These are phyloP conservation scores for Drosophila pallidifrons DNA, from an alignment of 1,140 invertebrate species.

Conservation along the genomic window DNA sequence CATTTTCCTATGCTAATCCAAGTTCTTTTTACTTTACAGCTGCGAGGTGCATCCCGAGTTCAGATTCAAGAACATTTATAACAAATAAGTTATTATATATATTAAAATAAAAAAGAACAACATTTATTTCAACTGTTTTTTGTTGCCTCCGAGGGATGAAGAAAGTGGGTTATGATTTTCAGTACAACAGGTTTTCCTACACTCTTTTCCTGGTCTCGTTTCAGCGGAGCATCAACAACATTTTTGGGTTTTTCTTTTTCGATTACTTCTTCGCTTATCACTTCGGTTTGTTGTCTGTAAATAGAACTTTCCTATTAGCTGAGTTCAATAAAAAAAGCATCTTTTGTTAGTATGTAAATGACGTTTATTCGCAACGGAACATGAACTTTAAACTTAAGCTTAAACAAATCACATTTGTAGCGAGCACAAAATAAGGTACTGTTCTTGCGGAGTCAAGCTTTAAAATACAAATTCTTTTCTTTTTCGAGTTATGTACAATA, in stretches of 20 bases:
- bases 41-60: conserved; percentile 89
- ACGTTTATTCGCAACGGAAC: conserved; percentile 68
- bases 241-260: conserved; percentile 32
- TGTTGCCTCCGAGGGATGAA: conserved; percentile 55
- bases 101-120: not conserved
- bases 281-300: conserved; percentile 27
- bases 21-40: conserved; percentile 85
- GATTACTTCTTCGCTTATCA: conserved; percentile 17
- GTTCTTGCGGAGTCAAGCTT: conserved; percentile 28
- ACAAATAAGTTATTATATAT: conserved; percentile 45
- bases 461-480: conserved; percentile 8
- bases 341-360: conserved; percentile 49
- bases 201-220: conserved; percentile 16
- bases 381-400: conserved; percentile 44
- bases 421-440: conserved; percentile 54
- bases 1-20: not conserved
- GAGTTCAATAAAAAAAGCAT: not conserved
- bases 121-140: conserved; percentile 42
- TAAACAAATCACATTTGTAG: conserved; percentile 76
- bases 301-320: conserved; percentile 26
- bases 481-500: conserved; percentile 33
- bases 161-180: conserved; percentile 75
- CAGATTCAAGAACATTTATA: conserved; percentile 84
- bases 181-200: conserved; percentile 70
- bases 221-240: not conserved